phyloP scores from a whole-genome alignment of 2,888 invertebrate genomes.

The Metalampra italica region DNA sequence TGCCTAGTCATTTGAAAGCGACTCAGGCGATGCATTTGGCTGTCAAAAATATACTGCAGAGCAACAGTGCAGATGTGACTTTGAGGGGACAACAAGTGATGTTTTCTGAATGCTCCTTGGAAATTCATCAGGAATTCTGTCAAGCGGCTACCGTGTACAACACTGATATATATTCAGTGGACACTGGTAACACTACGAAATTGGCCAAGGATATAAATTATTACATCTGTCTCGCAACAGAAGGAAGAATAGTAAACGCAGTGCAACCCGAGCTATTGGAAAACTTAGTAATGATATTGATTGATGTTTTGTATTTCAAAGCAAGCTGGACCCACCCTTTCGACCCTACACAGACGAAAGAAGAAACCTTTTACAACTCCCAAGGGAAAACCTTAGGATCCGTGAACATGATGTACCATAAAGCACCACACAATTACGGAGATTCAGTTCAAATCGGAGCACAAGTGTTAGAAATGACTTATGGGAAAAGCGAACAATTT shows the following conservation, averaged over 20 bases:
- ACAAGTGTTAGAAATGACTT: constrained; percentile 83
- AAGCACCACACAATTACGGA: constrained; percentile 76
- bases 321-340: constrained; percentile 85
- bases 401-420: constrained; percentile 87
- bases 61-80: constrained; percentile 43
- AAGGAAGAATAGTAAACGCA: constrained; percentile 82
- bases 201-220: constrained; percentile 81
- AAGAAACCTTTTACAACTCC: constrained; percentile 79
- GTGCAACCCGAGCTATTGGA: constrained; percentile 69
- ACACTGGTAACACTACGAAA: constrained; percentile 65
- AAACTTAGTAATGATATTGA: constrained; percentile 76
- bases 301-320: constrained; percentile 84
- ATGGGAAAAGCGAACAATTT: constrained; percentile 79
- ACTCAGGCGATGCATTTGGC: constrained; percentile 56
- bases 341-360: constrained; percentile 74
- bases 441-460: constrained; percentile 76
- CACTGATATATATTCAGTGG: constrained; percentile 76
- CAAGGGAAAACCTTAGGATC: constrained; percentile 71
- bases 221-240: constrained; percentile 82
- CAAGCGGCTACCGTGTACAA: constrained; percentile 64
- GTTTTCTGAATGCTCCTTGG: constrained; percentile 49
- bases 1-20: constrained; percentile 51
- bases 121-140: constrained; percentile 62
- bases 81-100: constrained; percentile 53
- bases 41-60: constrained; percentile 42